Percentiles rank a stretch among this genome's conserved stretches.
Evolutionary conservation across 2,797 vertebrate species (phyloP).

Genomic region (Halcyon badia): DNA sequence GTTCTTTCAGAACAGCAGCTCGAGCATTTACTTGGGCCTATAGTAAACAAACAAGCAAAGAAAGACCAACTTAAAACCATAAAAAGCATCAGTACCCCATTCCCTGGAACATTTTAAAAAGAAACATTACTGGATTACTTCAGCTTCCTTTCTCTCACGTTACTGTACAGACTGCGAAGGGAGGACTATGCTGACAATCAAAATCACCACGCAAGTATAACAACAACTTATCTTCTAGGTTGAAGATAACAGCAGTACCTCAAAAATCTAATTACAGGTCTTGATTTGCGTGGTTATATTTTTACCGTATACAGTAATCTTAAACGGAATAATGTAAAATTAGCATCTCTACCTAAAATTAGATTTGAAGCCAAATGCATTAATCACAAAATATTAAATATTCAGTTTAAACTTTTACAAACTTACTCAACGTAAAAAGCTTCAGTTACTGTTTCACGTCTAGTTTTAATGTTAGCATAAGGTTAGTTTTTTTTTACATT

Average conservation of each 20-base stretch:
- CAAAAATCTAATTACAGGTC: neutral
- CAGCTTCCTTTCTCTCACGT: neutral
- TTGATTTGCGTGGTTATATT: neutral
- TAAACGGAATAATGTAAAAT: neutral
- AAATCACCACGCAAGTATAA: neutral
- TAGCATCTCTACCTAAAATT: neutral
- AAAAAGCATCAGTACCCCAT: neutral
- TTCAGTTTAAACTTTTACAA: neutral
- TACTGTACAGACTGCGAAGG: neutral
- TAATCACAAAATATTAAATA: neutral
- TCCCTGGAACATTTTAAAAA: neutral
- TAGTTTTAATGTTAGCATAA: neutral
- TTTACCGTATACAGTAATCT: neutral
- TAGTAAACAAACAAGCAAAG: constrained; percentile 1
- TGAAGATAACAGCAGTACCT: neutral
- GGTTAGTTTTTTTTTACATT: neutral
- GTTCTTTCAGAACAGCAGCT: constrained; percentile 92
- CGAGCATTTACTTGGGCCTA: constrained; percentile 92
- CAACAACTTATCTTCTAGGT: neutral
- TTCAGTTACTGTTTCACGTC: neutral
- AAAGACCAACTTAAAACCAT: neutral
- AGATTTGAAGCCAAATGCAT: neutral
- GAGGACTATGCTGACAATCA: neutral
- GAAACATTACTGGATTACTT: neutral
- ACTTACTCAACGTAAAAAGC: neutral